Evolutionary conservation across 1,140 invertebrate genomes (phyloP).

Genomic region (Neodiprion lecontei): DNA sequence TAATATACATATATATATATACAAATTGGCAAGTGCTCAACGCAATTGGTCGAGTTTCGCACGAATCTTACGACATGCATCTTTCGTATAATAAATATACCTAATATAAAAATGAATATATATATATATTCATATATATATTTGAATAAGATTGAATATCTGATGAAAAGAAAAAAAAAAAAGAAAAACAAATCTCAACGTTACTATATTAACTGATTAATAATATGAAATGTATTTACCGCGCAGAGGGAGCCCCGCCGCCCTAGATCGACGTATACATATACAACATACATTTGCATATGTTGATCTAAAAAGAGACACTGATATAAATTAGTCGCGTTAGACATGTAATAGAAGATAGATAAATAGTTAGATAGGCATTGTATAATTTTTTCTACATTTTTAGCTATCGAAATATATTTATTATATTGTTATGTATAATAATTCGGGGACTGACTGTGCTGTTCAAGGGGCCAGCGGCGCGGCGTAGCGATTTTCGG

Average conservation of each 20-base stretch:
- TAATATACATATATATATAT: neutral
- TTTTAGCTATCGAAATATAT: constrained; percentile 33
- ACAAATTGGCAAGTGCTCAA: neutral
- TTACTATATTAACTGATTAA: constrained; percentile 13
- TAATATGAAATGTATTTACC: constrained; percentile 20
- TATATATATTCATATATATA: constrained; percentile 26
- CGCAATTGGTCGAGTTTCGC: constrained; percentile 7
- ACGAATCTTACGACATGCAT: neutral
- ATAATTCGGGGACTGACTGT: neutral
- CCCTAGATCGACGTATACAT: constrained; percentile 36
- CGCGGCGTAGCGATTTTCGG: constrained; percentile 16
- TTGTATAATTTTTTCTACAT: constrained; percentile 52
- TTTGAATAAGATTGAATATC: constrained; percentile 17
- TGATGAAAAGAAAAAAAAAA: constrained; percentile 19
- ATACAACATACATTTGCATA: too few relatives aligned
- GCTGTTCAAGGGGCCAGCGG: constrained; percentile 19
- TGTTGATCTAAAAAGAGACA: neutral
- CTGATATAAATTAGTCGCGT: constrained; percentile 21
- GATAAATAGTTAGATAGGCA: constrained; percentile 30
- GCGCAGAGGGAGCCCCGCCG: constrained; percentile 37
- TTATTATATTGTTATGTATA: neutral
- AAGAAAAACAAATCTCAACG: constrained; percentile 8
- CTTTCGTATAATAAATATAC: constrained; percentile 1
- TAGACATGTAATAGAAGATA: constrained; percentile 12
- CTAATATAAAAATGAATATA: too few relatives aligned